Evolutionary conservation across 2,797 vertebrate genomes (phyloP), one percentile per base, ranked within the genome.

Genomic region (Melanotaenia parkinsoni): DNA sequence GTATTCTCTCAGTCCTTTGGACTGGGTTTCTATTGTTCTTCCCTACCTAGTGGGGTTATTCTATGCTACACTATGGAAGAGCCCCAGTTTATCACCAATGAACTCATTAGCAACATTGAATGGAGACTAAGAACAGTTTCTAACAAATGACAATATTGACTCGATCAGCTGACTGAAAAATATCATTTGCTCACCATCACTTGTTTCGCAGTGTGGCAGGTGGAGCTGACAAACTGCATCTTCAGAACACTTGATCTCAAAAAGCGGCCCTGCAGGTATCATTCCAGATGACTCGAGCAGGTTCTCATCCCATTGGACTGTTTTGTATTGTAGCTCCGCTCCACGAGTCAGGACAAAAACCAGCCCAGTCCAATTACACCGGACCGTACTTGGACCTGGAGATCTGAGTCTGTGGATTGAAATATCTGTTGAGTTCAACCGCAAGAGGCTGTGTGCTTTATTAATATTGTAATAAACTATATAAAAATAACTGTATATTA

Each of bases 151-250:
- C 24, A 26, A 26, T 26, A 26, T 26, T 26, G 24, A 26, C 24
- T 26, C 24, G 35, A 35, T 35, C 35, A 35, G 35, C 1, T 35
- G 9, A 35, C 8, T 35, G 11, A 13, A 12, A 38, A 11, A 38
- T 12, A 13, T 38, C 0, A 12, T 38, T 38, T 16, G 3, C n/a
- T 63, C 1, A 63, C 61, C 61, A n/a, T 63, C 2, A 0, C 61
- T 3, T 51, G 45, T 65, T 62, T 75, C 82, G 69, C 82, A 85
- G 58, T 81, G 84, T 20, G 75, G 84, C 4, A 84, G 26, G 11
- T 71, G 63, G 1, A 84, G 65, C 3, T 61, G 53, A 63, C 9
- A 38, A 2, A 81, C 18, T 33, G 50, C 60, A 18, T 38, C 50
- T 50, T 53, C 20, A 20, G 10, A 5, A 53, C 77, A 79, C 40